Evolutionary conservation across 2,113 vertebrate species (phyloP).

Genomic region (Carettochelys insculpta): DNA sequence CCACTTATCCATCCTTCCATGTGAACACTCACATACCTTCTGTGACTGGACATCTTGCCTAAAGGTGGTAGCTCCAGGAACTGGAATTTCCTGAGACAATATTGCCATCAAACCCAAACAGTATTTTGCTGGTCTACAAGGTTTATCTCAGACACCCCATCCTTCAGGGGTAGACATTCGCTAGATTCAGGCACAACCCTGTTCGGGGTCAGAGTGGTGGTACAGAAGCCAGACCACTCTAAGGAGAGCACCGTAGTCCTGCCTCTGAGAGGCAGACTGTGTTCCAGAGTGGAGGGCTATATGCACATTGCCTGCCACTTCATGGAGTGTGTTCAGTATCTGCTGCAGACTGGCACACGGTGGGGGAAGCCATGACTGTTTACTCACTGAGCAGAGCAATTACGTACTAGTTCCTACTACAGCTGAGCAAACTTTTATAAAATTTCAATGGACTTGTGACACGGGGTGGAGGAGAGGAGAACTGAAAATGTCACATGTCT

Average conservation of each 20-base stretch:
- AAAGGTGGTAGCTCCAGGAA: neutral
- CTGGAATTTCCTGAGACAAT: neutral
- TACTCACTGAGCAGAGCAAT: neutral
- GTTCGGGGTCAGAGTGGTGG: neutral
- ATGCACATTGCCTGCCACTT: neutral
- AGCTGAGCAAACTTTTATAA: neutral
- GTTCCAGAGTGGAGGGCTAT: neutral
- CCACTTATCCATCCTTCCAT: neutral
- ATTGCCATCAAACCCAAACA: neutral
- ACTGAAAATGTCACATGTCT: neutral
- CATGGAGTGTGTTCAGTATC: neutral
- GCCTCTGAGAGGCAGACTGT: neutral
- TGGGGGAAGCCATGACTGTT: neutral
- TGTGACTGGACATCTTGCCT: neutral
- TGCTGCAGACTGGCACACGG: accelerated
- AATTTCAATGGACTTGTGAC: neutral
- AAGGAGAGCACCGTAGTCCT: neutral
- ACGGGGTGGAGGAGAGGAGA: neutral
- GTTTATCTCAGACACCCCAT: neutral
- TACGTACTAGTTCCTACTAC: neutral
- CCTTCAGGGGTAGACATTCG: neutral
- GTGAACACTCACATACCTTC: neutral
- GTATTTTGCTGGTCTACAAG: neutral
- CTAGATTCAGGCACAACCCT: neutral
- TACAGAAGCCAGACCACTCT: neutral